phyloP scores from a whole-genome alignment of 2,113 vertebrate genomes.

The human region GRCh38 chr7:48866001-48866500 shows the following conservation, averaged over 20 bases:
- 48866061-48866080: background rate
- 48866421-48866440: background rate
- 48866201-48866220: slow-evolving; percentile 2
- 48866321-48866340: background rate
- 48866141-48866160: background rate
- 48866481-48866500: background rate
- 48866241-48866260: slow-evolving; percentile 6
- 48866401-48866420: background rate
- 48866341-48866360: background rate
- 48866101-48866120: background rate
- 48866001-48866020: background rate
- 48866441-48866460: background rate
- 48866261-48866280: background rate
- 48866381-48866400: background rate
- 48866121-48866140: background rate
- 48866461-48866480: background rate
- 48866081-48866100: background rate
- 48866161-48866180: slow-evolving; percentile 48
- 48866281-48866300: background rate
- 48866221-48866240: slow-evolving; percentile 42
- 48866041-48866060: background rate
- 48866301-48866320: background rate
- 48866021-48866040: background rate
- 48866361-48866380: background rate
- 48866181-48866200: slow-evolving; percentile 29